Conservation (phyloP, 2,888 invertebrate genomes). For the Hermodice carunculata region DNA sequence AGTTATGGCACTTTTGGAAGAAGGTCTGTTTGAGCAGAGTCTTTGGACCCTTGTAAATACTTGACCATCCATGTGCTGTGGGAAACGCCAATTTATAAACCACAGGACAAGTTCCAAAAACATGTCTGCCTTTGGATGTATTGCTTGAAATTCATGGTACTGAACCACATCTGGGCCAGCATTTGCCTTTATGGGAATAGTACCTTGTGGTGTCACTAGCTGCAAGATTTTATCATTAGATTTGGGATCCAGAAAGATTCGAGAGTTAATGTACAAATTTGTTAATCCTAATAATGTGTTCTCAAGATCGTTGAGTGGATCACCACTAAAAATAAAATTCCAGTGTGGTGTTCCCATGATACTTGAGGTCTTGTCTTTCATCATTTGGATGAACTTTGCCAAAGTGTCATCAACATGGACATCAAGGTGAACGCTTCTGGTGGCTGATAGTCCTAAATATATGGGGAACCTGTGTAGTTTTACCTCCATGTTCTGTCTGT, state of each 20-base stretch:
- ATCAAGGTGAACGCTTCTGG: background rate
- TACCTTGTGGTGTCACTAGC: background rate
- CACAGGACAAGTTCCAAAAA: background rate
- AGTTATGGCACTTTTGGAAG: too few species aligned
- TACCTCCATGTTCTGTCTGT: background rate
- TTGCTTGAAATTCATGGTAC: background rate
- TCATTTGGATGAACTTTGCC: background rate
- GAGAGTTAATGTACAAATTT: constrained; percentile 4
- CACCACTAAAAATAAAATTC: too few species aligned
- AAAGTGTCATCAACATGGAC: background rate
- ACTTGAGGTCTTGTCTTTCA: background rate
- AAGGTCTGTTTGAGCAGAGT: too few species aligned
- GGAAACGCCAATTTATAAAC: constrained; percentile 17
- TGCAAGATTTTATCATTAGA: background rate
- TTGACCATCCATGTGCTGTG: too few species aligned
- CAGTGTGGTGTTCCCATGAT: too few species aligned
- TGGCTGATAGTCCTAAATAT: background rate
- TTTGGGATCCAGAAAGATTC: background rate
- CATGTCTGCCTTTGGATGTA: background rate
- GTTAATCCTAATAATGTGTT: background rate
- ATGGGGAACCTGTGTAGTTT: constrained; percentile 15
- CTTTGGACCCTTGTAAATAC: too few species aligned
- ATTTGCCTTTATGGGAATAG: constrained; percentile 4
- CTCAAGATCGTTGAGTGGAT: background rate
- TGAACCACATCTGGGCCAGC: background rate